Conservation (phyloP, 1,140 invertebrate genomes). For the Brachionus plicatilis region DNA sequence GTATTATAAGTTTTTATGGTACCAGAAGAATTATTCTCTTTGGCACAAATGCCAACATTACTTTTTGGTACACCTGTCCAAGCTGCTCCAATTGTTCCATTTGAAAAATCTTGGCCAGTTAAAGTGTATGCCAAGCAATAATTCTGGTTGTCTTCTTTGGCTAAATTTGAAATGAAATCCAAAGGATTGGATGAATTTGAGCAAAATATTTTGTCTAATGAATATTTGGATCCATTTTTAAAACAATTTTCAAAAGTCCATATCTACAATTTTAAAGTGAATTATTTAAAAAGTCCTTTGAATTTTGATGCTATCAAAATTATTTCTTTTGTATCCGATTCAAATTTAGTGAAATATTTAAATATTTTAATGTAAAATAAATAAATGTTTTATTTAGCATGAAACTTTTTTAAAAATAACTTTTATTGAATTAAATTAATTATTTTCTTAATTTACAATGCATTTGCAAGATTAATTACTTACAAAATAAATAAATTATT, state of each 20-base stretch:
- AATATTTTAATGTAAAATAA: too few relatives aligned
- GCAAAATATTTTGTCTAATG: not conserved
- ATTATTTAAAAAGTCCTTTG: too few relatives aligned
- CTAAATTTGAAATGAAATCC: not conserved
- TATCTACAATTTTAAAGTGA: not conserved
- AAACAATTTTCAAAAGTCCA: not conserved
- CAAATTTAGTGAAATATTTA: too few relatives aligned
- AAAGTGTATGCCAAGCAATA: slow-evolving; percentile 98
- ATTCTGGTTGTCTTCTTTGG: slow-evolving; percentile 54
- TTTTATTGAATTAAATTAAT: too few relatives aligned
- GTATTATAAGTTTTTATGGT: slow-evolving; percentile 71
- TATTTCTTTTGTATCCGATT: too few relatives aligned
- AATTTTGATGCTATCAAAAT: too few relatives aligned
- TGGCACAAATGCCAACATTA: slow-evolving; percentile 89
- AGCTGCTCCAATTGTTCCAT: slow-evolving; percentile 89
- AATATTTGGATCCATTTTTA: not conserved
- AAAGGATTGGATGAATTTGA: not conserved
- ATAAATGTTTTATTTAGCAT: too few relatives aligned
- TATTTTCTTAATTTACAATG: too few relatives aligned
- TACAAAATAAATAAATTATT: too few relatives aligned
- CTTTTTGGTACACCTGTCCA: slow-evolving; percentile 70
- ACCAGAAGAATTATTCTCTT: slow-evolving; percentile 58
- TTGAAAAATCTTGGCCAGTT: slow-evolving; percentile 93
- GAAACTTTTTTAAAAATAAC: too few relatives aligned
- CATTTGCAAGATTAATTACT: too few relatives aligned